Evolutionary conservation across 2,888 invertebrate species (phyloP).

Genomic region (Ectemnius cavifrons): DNA sequence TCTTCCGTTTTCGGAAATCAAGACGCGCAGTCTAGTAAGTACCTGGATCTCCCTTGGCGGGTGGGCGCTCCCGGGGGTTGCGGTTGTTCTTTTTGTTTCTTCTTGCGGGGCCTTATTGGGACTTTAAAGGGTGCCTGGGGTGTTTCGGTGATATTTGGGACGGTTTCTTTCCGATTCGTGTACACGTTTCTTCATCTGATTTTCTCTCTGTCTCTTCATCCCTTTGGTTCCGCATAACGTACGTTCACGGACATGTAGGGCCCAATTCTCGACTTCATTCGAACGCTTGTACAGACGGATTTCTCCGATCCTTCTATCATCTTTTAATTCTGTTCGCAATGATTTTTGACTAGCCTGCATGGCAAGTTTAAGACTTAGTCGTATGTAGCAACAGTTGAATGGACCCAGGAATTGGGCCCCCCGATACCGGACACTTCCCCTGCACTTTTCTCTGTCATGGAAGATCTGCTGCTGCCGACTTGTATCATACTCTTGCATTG

Average conservation of each 20-base stretch:
- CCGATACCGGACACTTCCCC: too few species aligned
- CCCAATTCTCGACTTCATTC: too few species aligned
- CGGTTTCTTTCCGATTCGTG: slow-evolving; percentile 21
- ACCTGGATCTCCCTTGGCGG: slow-evolving; percentile 14
- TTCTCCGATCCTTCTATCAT: slow-evolving; percentile 1
- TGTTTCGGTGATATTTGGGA: slow-evolving; percentile 10
- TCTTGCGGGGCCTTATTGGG: too few species aligned
- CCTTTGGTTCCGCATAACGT: too few species aligned
- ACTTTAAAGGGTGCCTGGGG: neutral
- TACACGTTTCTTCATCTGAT: slow-evolving; percentile 28
- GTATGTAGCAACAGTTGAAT: too few species aligned
- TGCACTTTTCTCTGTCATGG: slow-evolving; percentile 19
- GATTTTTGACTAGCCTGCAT: too few species aligned
- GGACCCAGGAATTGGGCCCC: too few species aligned
- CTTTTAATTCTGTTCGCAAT: too few species aligned
- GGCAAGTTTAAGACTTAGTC: too few species aligned
- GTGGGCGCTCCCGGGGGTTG: too few species aligned
- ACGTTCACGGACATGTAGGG: too few species aligned
- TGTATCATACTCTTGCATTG: slow-evolving; percentile 47
- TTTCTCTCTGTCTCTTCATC: neutral
- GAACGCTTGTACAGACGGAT: slow-evolving; percentile 30
- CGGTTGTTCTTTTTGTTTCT: too few species aligned
- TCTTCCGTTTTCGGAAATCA: slow-evolving; percentile 90
- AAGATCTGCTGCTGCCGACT: slow-evolving; percentile 9
- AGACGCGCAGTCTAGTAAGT: slow-evolving; percentile 75